These are phyloP conservation scores for Rhopalosiphum padi DNA, from an alignment of 1,140 invertebrate genomes.

Conservation along the genomic window DNA sequence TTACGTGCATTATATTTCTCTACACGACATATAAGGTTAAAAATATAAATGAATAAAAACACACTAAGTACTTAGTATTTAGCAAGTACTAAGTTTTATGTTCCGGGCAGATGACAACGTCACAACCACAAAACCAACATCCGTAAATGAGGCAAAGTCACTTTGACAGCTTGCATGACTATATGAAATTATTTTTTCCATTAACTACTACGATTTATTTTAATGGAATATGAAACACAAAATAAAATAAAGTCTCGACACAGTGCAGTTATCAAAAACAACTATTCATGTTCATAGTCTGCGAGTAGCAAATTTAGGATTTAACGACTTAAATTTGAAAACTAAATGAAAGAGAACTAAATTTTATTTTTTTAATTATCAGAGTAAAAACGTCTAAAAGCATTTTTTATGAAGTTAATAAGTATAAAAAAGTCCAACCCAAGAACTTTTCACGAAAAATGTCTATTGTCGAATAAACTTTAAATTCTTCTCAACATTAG, in stretches of 20 bases:
- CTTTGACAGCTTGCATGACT: not conserved
- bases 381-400: not conserved
- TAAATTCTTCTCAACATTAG: not conserved
- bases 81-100: not conserved
- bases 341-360: not conserved
- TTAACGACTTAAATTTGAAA: not conserved
- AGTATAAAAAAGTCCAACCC: not conserved
- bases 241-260: not conserved
- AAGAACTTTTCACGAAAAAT: not conserved
- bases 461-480: not conserved
- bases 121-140: constrained; percentile 8
- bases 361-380: constrained; percentile 2
- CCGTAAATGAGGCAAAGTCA: not conserved
- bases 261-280: not conserved
- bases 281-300: not conserved
- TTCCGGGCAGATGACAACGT: not conserved
- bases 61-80: not conserved
- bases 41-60: not conserved
- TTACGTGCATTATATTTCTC: not conserved
- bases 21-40: not conserved
- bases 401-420: not conserved
- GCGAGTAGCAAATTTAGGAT: not conserved
- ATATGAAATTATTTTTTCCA: not conserved
- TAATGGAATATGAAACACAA: not conserved
- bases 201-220: not conserved